Evolutionary conservation across 2,113 vertebrate species (phyloP), one percentile per base, ranked within the genome.

Genomic region (Cervus canadensis): DNA sequence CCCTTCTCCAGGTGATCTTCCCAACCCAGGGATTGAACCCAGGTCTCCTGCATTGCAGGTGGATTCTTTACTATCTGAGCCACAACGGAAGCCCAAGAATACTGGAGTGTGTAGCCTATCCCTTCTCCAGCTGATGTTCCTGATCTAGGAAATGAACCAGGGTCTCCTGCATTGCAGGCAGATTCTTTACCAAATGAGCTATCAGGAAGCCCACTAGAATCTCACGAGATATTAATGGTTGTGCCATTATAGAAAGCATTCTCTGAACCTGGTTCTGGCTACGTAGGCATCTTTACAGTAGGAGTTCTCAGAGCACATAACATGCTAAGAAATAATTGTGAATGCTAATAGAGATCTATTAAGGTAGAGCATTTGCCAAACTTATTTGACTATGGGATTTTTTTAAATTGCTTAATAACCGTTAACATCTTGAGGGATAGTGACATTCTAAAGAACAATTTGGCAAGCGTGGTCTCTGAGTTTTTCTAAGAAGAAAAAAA

Each of bases 401-500:
- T 85, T 97, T 92, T 86, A 45, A 97, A 81, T 33, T 95, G 59
- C 28, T 48, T 33, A 86, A 48, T 28, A 79, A 79, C 43, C 52
- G n/a, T 86, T 93, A 85, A 54, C 4, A 78, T 52, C 40, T 83
- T 50, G 60, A 71, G 54, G 26, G 17, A 86, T 5, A 50, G 48
- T 62, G 43, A 79, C 30, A 87, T 95, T 88, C 19, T 92, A 36
- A 89, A 89, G 89, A 94, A 81, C 13, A 90, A 74, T 33, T 90
- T 96, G 79, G 33, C 28, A 87, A 87, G 82, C 43, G 15, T 71
- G 83, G n/a, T 15, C n/a, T 25, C 13, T 19, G 40, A 91, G 17
- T 28, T 89, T 94, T 89, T 84, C 43, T 82, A 56, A 96, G 86
- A 89, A 81, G 40, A 28, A 84, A 95, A 94, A 76, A n/a, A n/a